Conservation (phyloP, 2,888 invertebrate genomes). For the Eupithecia centaureata region DNA sequence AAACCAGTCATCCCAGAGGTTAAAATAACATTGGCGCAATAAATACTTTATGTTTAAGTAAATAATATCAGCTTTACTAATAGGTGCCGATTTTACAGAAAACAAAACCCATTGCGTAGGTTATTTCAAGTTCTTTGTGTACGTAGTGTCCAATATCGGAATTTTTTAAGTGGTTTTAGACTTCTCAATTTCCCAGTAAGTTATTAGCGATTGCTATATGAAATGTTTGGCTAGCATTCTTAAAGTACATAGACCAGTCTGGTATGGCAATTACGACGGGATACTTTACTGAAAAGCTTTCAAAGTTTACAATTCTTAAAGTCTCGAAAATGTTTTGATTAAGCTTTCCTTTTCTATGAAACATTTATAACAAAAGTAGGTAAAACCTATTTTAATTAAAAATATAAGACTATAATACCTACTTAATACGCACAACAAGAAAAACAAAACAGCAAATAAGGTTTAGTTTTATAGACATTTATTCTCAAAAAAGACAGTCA, state of each 20-base stretch:
- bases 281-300: not conserved
- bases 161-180: conserved; percentile 40
- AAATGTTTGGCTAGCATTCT: conserved; percentile 34
- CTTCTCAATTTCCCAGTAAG: conserved; percentile 36
- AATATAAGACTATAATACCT: too few species aligned
- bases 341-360: not conserved
- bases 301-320: not conserved
- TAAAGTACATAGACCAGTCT: conserved; percentile 14
- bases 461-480: too few species aligned
- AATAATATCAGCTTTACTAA: conserved; percentile 70
- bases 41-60: conserved; percentile 71
- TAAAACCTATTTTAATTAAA: too few species aligned
- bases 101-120: conserved; percentile 60
- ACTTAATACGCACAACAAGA: too few species aligned
- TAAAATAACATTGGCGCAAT: conserved; percentile 79
- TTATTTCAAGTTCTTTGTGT: conserved; percentile 27
- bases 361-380: too few species aligned
- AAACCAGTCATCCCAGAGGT: conserved; percentile 81
- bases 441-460: too few species aligned
- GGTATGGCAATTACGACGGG: conserved; percentile 25
- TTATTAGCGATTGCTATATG: conserved; percentile 34
- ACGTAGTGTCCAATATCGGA: conserved; percentile 39
- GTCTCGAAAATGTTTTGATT: not conserved
- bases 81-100: conserved; percentile 73
- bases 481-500: too few species aligned